Base-by-base conservation (phyloP, 2,797 vertebrate species). In the Pseudochaenichthys georgianus region DNA sequence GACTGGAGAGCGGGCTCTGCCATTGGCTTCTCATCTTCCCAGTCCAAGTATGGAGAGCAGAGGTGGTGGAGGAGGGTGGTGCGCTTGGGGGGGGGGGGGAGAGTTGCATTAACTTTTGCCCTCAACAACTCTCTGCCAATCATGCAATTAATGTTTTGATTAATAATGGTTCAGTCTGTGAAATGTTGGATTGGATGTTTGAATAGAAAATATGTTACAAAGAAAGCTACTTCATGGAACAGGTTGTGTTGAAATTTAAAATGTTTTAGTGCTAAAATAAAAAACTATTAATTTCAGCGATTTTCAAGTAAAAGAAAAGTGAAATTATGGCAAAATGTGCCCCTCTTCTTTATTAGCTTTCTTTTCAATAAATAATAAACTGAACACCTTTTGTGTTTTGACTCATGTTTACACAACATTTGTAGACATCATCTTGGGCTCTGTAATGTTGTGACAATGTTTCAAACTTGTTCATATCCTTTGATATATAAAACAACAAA, bases 11-110 rank as follows among this genome's bases (percentile, higher is more conserved):
- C 82, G 64, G 83, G 88, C 89, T 78, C 88, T 92, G 81, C 90
- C 83, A 94, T 94, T 95, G 93, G 95, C 80, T 88, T 83, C 71
- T 89, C 80, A 81, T 76, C 57, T 55, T 86, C 80, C 50, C 89
- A 82, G 89, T 83, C 93, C 93, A 93, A 94, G 89, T 95, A 94
- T 91, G 93, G 94, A 89, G 81, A 84, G 77, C 67, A 19, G 86
- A 64, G 78, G 78, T 28, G 67, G 61, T 31, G 46, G 62, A 0
- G 45, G 50, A 2, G 52, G 31, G 16, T 15, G 53, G 41, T 43
- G 13, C 8, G 34, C 8, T 5, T 34, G 34, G n/a, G 61, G 5
- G 42, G 42, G 28, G 31, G 23, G 21, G 21, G 21, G 21, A 21
- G 60, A 52, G 31, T 42, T 66, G 53, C 17, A 77, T 84, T 83